A percentile compares a stretch with the other conserved stretches of the same genome.
Conservation (phyloP, 2,797 vertebrate species). For the Anguilla obscura region DNA sequence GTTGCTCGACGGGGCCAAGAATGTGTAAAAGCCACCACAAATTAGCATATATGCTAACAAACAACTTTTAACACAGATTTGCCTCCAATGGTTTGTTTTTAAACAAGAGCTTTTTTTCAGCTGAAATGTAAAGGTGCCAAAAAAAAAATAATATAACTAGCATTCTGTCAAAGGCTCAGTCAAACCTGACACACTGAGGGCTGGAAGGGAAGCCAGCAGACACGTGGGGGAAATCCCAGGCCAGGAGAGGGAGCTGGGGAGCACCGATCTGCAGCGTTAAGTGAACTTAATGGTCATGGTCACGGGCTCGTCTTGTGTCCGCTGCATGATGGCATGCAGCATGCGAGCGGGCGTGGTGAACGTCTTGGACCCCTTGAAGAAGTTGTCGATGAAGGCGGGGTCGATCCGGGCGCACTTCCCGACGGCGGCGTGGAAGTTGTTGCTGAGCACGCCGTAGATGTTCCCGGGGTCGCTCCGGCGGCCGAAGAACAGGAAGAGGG, state of each 20-base stretch:
- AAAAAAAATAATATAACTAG: neutral
- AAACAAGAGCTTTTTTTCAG: neutral
- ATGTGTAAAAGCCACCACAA: neutral
- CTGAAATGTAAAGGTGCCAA: neutral
- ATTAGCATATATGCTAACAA: neutral
- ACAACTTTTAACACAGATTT: neutral
- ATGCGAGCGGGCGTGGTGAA: constrained; percentile 66
- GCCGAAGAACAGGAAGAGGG: constrained; percentile 41
- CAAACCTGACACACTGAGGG: neutral
- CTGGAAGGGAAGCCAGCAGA: neutral
- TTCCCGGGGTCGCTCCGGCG: neutral
- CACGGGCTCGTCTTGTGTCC: constrained; percentile 56
- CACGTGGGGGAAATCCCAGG: neutral
- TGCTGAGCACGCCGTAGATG: constrained; percentile 40
- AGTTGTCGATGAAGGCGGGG: constrained; percentile 65
- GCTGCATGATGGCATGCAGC: constrained; percentile 65
- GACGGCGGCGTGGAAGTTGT: constrained; percentile 49
- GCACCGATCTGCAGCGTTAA: constrained; percentile 45
- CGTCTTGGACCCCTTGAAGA: constrained; percentile 67
- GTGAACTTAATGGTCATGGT: constrained; percentile 74
- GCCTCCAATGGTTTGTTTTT: neutral
- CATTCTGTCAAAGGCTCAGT: neutral
- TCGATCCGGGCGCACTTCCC: constrained; percentile 66
- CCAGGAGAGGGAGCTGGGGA: neutral
- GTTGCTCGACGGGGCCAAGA: neutral